These are phyloP conservation scores for Lucinisca nassula DNA, from an alignment of 2,888 invertebrate species.

Conservation along the genomic window DNA sequence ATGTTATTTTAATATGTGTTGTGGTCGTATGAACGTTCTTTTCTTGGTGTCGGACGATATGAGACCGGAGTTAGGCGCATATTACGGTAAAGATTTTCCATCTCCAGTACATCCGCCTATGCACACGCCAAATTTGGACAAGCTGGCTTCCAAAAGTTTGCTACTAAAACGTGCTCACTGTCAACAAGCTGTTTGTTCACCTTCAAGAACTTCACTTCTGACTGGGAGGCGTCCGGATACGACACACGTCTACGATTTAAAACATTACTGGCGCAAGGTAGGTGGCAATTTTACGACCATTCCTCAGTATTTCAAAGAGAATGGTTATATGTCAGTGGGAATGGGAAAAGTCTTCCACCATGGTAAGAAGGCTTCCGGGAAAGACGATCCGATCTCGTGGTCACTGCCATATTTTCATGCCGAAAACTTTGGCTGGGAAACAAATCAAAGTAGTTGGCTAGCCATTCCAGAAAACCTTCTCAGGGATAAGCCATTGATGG, in stretches of 20 bases:
- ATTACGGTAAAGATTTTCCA: conserved; percentile 63
- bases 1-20: not conserved
- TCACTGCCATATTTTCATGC: conserved; percentile 57
- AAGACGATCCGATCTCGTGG: conserved; percentile 70
- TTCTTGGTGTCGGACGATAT: conserved; percentile 55
- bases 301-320: conserved; percentile 66
- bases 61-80: conserved; percentile 70
- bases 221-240: conserved; percentile 69
- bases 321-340: conserved; percentile 61
- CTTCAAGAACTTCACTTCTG: conserved; percentile 67
- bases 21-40: conserved; percentile 57
- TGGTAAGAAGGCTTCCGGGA: not conserved
- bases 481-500: conserved; percentile 91
- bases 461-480: conserved; percentile 47
- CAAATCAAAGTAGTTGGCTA: conserved; percentile 40
- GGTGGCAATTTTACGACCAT: conserved; percentile 70
- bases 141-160: conserved; percentile 68
- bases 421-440: no score
- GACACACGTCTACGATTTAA: conserved; percentile 67
- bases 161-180: conserved; percentile 73
- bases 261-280: conserved; percentile 55
- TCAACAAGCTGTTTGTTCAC: conserved; percentile 65
- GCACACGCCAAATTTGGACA: conserved; percentile 75
- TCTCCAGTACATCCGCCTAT: conserved; percentile 68
- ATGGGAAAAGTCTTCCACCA: conserved; percentile 92